Evolutionary conservation across 2,888 invertebrate genomes (phyloP).

Genomic region (Dynastes tityus): DNA sequence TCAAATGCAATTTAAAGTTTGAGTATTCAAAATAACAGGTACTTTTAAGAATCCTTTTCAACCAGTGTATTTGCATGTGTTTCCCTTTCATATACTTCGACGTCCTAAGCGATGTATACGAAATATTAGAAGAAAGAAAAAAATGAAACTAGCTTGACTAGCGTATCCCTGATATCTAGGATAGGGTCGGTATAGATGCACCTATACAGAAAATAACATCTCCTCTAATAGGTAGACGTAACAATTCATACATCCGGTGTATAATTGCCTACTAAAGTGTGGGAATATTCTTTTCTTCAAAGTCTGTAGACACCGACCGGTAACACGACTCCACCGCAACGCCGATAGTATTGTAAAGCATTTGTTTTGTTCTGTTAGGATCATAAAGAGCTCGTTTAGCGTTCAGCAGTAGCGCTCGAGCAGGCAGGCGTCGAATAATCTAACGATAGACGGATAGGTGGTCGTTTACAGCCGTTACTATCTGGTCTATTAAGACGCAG

Average conservation of each 20-base stretch:
- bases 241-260: constrained; percentile 56
- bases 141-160: too few species aligned
- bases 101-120: too few species aligned
- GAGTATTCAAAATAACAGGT: too few species aligned
- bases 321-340: constrained; percentile 15
- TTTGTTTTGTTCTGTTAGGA: constrained; percentile 17
- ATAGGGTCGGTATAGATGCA: not conserved
- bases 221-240: constrained; percentile 42
- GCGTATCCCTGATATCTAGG: not conserved
- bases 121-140: not conserved
- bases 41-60: too few species aligned
- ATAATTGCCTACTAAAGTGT: constrained; percentile 56
- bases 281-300: constrained; percentile 54
- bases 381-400: not conserved
- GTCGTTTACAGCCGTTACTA: not conserved
- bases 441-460: not conserved
- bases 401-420: too few species aligned
- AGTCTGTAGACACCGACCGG: constrained; percentile 12
- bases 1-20: too few species aligned
- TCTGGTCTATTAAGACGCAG: constrained; percentile 1
- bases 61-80: too few species aligned
- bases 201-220: constrained; percentile 36
- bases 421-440: not conserved
- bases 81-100: too few species aligned
- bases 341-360: not conserved